Conservation (phyloP, 37 sponge, comb jelly and placozoan species). For the Crambe crambe region DNA sequence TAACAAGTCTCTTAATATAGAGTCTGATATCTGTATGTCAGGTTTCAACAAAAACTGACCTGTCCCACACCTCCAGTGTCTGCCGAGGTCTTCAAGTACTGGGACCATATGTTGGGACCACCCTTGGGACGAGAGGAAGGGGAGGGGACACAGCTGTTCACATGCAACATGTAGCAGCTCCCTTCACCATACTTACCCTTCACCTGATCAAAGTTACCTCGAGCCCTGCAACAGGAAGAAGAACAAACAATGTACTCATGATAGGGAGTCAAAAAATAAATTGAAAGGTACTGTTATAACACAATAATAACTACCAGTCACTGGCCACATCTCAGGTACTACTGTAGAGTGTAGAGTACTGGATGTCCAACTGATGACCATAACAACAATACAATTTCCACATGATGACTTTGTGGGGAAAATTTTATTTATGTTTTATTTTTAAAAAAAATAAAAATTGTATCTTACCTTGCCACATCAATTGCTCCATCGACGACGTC, state of each 20-base stretch:
- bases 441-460: background rate
- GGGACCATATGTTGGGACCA: background rate
- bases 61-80: background rate
- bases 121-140: background rate
- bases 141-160: slow-evolving; percentile 66
- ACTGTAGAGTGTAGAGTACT: too few species aligned
- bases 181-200: slow-evolving; percentile 41
- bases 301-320: too few species aligned
- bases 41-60: too few species aligned
- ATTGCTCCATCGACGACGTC: slow-evolving; percentile 33
- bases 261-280: too few species aligned
- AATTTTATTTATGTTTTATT: background rate
- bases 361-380: too few species aligned
- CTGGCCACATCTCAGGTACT: too few species aligned
- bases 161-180: slow-evolving; percentile 41
- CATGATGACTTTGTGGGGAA: background rate
- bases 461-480: background rate
- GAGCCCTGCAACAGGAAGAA: slow-evolving; percentile 62
- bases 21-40: too few species aligned
- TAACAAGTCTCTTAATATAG: too few species aligned
- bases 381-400: too few species aligned
- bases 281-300: too few species aligned
- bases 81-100: background rate
- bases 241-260: too few species aligned
- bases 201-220: slow-evolving; percentile 33